Percentiles rank a stretch among this genome's conserved stretches.
These are phyloP conservation scores for Oncorhynchus kisutch DNA, from an alignment of 2,113 vertebrate species.

Conservation along the genomic window DNA sequence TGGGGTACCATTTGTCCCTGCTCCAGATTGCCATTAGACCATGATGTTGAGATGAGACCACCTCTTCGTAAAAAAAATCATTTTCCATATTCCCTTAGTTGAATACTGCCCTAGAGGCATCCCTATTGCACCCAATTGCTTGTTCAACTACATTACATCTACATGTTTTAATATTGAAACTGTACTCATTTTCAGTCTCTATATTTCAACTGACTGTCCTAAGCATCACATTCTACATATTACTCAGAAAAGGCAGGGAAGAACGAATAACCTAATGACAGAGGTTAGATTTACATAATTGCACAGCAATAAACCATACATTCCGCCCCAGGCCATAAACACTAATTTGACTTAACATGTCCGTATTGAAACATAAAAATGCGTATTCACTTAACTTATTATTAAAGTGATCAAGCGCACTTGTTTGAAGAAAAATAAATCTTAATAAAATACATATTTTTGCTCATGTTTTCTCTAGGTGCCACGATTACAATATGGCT, in stretches of 20 bases:
- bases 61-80: neutral
- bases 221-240: neutral
- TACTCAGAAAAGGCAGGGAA: neutral
- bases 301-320: slow-evolving; percentile 23
- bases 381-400: neutral
- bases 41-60: neutral
- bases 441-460: neutral
- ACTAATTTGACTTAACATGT: neutral
- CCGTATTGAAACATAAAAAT: neutral
- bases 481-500: slow-evolving; percentile 58
- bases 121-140: neutral
- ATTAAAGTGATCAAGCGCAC: neutral
- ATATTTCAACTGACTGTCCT: neutral
- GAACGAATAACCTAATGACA: slow-evolving; percentile 4
- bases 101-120: neutral
- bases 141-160: neutral
- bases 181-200: too few relatives aligned
- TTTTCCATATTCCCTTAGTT: neutral
- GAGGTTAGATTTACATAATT: slow-evolving; percentile 10
- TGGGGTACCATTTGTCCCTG: slow-evolving; percentile 1
- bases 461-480: slow-evolving; percentile 13
- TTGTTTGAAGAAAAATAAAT: neutral
- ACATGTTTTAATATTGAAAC: too few relatives aligned
- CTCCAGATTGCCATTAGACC: neutral
- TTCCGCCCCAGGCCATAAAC: slow-evolving; percentile 4